Conservation (phyloP, 2,113 vertebrate species). For the Formicarius rufipectus region DNA sequence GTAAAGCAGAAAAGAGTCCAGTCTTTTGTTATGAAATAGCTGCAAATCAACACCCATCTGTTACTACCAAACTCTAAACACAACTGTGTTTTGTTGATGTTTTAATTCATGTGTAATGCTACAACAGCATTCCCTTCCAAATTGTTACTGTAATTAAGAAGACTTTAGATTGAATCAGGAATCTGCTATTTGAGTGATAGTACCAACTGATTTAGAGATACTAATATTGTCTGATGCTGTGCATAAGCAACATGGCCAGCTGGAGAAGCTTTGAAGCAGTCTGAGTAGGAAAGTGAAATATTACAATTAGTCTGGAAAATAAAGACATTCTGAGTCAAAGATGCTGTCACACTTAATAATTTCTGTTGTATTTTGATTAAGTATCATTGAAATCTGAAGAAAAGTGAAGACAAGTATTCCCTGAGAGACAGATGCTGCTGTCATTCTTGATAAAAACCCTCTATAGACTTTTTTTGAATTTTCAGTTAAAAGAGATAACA, state of each 20-base stretch:
- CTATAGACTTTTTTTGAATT: background rate
- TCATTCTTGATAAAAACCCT: background rate
- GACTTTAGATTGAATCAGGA: background rate
- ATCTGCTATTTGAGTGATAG: background rate
- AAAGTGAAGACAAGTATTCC: background rate
- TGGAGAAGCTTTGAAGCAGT: slow-evolving; percentile 11
- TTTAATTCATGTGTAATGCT: background rate
- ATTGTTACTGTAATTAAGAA: slow-evolving; percentile 1
- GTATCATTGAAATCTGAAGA: background rate
- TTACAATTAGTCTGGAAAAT: slow-evolving; percentile 12
- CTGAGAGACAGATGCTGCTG: background rate
- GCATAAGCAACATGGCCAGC: background rate
- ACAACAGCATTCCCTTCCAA: background rate
- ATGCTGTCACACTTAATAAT: background rate
- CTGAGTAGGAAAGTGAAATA: background rate
- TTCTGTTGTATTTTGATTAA: slow-evolving; percentile 16
- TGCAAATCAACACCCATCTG: background rate
- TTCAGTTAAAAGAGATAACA: background rate
- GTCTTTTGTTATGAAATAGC: background rate
- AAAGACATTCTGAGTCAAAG: background rate
- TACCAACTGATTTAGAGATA: background rate
- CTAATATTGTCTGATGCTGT: background rate
- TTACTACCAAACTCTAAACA: background rate
- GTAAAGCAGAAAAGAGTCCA: background rate
- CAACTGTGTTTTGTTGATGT: background rate